Percentiles rank a stretch among this genome's conserved stretches.
These are phyloP conservation scores for Trachymyrmex septentrionalis DNA, from an alignment of 1,140 invertebrate genomes.

Conservation along the genomic window DNA sequence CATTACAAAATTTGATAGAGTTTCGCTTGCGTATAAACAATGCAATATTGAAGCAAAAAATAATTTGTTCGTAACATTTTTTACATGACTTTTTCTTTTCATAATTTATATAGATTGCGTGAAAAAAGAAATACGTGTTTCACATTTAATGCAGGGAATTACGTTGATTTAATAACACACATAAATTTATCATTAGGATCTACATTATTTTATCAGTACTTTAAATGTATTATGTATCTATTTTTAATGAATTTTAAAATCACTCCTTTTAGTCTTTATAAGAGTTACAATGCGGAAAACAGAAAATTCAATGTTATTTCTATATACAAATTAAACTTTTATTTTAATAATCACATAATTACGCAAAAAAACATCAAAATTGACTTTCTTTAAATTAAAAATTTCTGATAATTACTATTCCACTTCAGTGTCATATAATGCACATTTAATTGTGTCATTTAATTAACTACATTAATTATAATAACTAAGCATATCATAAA, in stretches of 20 bases:
- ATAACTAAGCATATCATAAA: not conserved
- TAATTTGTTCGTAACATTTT: not conserved
- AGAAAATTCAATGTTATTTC: conserved; percentile 13
- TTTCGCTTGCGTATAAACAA: not conserved
- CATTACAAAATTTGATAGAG: not conserved
- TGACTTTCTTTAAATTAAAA: not conserved
- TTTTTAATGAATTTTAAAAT: not conserved
- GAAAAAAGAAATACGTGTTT: not conserved
- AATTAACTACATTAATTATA: conserved; percentile 5
- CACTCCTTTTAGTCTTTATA: not conserved
- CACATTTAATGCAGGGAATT: not conserved
- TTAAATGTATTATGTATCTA: not conserved
- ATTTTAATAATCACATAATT: not conserved
- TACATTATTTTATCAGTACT: not conserved
- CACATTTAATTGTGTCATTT: not conserved
- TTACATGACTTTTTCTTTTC: not conserved
- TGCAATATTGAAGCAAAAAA: not conserved
- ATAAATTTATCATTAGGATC: not conserved
- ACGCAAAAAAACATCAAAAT: not conserved
- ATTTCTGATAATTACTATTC: not conserved
- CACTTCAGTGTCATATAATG: not conserved
- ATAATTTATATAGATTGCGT: not conserved
- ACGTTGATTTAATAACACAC: not conserved
- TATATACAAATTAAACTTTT: conserved; percentile 12
- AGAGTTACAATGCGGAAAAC: not conserved